These are phyloP conservation scores for Emmelina monodactyla DNA, from an alignment of 2,888 invertebrate genomes.

Conservation along the genomic window DNA sequence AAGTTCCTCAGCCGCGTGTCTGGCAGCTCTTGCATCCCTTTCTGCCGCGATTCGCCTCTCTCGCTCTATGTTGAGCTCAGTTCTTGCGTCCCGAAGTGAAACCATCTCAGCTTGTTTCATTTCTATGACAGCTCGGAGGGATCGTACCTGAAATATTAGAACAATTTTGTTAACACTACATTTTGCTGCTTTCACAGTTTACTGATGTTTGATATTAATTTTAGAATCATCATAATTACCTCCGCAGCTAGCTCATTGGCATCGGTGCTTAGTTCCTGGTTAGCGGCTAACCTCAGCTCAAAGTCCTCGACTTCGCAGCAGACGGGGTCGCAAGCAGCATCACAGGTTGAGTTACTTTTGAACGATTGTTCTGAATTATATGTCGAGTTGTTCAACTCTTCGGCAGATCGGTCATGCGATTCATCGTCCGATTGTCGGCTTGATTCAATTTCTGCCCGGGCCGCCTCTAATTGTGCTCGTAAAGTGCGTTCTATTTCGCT, in stretches of 20 bases:
- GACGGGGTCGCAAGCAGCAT: constrained; percentile 55
- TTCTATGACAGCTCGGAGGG: constrained; percentile 87
- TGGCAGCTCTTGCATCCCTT: constrained; percentile 77
- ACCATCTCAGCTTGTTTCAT: constrained; percentile 87
- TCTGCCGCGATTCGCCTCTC: constrained; percentile 76
- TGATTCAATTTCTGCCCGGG: constrained; percentile 37
- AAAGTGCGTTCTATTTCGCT: constrained; percentile 54
- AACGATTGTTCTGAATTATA: constrained; percentile 24
- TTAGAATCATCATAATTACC: too few species aligned
- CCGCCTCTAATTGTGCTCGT: constrained; percentile 53
- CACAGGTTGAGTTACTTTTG: constrained; percentile 35
- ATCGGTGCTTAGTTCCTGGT: constrained; percentile 52
- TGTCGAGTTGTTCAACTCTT: too few species aligned
- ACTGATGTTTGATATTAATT: too few species aligned
- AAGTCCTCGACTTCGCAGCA: constrained; percentile 45
- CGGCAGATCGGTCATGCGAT: constrained; percentile 17
- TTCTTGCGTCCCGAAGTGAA: constrained; percentile 74
- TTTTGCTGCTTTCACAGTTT: too few species aligned
- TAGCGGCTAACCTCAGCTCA: constrained; percentile 35
- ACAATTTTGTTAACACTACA: too few species aligned
- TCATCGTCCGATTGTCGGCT: constrained; percentile 15
- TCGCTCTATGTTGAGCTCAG: constrained; percentile 74
- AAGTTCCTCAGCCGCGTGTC: constrained; percentile 87
- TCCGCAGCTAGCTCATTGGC: constrained; percentile 55
- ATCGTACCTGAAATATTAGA: constrained; percentile 51